Evolutionary conservation across 2,113 vertebrate genomes (phyloP), one percentile per base, ranked within the genome.

Genomic region (Onychorhynchus coronatus): DNA sequence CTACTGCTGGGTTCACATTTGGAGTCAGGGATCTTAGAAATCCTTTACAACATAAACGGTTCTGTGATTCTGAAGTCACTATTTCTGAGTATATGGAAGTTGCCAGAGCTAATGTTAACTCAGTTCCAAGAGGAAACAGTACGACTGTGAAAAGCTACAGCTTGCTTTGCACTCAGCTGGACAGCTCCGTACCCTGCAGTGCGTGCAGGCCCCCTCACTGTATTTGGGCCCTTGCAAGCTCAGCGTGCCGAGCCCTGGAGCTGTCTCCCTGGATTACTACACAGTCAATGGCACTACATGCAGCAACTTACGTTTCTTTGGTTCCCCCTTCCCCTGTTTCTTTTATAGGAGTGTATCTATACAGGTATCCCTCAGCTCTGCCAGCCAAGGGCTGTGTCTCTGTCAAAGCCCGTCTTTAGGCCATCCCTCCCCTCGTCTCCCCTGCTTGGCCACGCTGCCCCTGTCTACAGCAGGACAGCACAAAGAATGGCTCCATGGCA

Each of bases 241-340:
- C 55, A 19, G 46, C 0, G 0, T 10, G 5, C 31, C 0, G 0
- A 66, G n/a, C 8, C n/a, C 67, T 1, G 0, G 11, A 3, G 14
- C 9, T 44, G 11, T 44, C 42, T 27, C 3, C 1, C 17, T 2
- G 3, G 47, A 35, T 31, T 20, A 4, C 41, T 4, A 7, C n/a
- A 14, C 1, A 14, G 44, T 11, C 77, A 66, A 19, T 0, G 4
- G 35, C 33, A 82, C 19, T 15, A 74, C 20, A 39, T 25, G 17
- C 52, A 62, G 35, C 31, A 55, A 2, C 22, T 61, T 4, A 1
- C 0, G 4, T 10, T 78, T 42, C 46, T 35, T 23, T 10, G 5
- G 0, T 35, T 68, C 35, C 33, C 17, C 17, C 21, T 44, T 31
- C 33, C 33, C 13, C 41, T 0, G 0, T 30, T 76, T 52, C 49